Evolutionary conservation across 2,888 invertebrate genomes (phyloP).

Genomic region (Caenorhabditis sulstoni): DNA sequence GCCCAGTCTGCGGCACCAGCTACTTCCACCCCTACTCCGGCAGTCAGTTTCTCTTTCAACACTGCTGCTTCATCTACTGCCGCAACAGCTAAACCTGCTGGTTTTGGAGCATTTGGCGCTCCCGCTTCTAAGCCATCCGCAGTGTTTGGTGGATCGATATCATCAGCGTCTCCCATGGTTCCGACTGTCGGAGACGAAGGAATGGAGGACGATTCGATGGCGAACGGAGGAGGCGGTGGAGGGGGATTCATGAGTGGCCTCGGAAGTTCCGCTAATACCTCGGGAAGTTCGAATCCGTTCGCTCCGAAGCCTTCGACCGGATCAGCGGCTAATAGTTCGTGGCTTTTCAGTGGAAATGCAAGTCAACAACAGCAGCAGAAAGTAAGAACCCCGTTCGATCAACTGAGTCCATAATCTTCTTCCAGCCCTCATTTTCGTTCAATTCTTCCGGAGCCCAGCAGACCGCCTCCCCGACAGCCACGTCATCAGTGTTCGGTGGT

Average conservation of each 20-base stretch:
- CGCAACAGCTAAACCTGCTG: conserved; percentile 2
- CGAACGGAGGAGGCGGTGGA: conserved; percentile 31
- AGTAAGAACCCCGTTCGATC: too few relatives aligned
- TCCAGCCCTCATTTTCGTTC: conserved; percentile 54
- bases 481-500: conserved; percentile 34
- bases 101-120: conserved; percentile 33
- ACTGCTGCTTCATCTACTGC: conserved; percentile 16
- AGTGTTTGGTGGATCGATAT: conserved; percentile 25
- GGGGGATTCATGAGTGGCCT: conserved; percentile 56
- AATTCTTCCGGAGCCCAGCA: conserved; percentile 24
- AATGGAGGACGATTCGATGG: conserved; percentile 58
- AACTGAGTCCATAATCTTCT: too few relatives aligned
- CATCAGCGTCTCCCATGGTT: conserved; percentile 15
- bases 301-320: conserved; percentile 33
- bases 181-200: conserved; percentile 44
- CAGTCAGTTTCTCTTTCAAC: conserved; percentile 51
- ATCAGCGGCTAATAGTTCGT: conserved; percentile 24
- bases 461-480: background rate
- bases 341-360: conserved; percentile 36
- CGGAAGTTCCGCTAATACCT: conserved; percentile 16
- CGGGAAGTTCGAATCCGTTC: conserved; percentile 27
- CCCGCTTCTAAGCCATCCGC: conserved; percentile 14
- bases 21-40: conserved; percentile 1
- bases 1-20: conserved; percentile 16
- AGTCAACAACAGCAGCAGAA: conserved; percentile 30